Base-by-base conservation (phyloP, 1,140 invertebrate species). In the Melipona quadrifasciata region DNA sequence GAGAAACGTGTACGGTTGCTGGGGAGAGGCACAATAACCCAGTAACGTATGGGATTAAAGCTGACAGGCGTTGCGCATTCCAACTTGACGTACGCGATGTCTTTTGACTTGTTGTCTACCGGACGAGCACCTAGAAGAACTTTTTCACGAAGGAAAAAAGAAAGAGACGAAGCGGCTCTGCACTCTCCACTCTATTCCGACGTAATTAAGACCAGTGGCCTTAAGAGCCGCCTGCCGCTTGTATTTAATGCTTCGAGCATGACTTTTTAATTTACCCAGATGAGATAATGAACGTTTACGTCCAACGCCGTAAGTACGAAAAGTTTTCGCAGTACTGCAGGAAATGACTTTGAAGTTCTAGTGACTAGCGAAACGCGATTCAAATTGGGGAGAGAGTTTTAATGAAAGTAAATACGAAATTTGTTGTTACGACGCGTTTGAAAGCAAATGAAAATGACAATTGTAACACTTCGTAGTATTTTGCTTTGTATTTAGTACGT, bases 181-280 rank as follows among this genome's bases (percentile, higher is more conserved):
- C 31, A 17, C n/a, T 17, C 16, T 61, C 31, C 19, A 21, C 19
- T n/a, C 53, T 80, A 24, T 74, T 84, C 58, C 68, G n/a, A 47
- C 47, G 67, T 73, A 84, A 80, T 80, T 80, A 74, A 80, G 34
- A 84, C 53, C 82, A 57, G 68, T 21, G 68, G 58, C 27, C 10
- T 71, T 31, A 51, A 27, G 27, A 67, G 47, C 34, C 39, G 17
- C 75, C 27, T 8, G 31, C 27, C 21, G 53, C 21, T 24, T n/a
- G 39, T 39, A 12, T 53, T 57, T n/a, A 27, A 5, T 51, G 70
- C 73, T 55, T 64, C 31, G 3, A 67, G 27, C 82, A 67, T 73
- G 77, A 84, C 77, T 84, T 84, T 84, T 84, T 73, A 78, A 77
- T 76, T 71, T 27, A 21, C 34, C 21, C 12, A 27, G n/a, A 74